Evolutionary conservation across 2,888 invertebrate genomes (phyloP).

Genomic region (Phania funesta): DNA sequence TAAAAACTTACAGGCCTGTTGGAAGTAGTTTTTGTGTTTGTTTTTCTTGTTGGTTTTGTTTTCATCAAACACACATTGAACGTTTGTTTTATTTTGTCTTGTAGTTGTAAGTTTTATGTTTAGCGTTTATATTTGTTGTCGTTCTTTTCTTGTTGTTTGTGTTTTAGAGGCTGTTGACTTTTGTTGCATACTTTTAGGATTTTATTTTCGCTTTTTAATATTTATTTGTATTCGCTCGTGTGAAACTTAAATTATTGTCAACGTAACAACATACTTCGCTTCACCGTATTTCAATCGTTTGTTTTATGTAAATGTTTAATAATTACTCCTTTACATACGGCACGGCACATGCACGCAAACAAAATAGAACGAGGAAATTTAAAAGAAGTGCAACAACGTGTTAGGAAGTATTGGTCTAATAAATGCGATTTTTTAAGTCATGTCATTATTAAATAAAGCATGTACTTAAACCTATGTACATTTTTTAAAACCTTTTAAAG

Average conservation of each 20-base stretch:
- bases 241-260: not conserved
- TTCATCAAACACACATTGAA: conserved; percentile 19
- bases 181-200: conserved; percentile 21
- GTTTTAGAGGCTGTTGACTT: conserved; percentile 50
- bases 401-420: too few relatives aligned
- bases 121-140: conserved; percentile 1
- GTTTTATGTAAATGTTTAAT: too few relatives aligned
- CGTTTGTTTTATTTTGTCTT: conserved; percentile 19
- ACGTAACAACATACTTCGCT: not conserved
- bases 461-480: too few relatives aligned
- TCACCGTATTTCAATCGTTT: too few relatives aligned
- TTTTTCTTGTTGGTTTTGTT: conserved; percentile 14
- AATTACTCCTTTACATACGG: too few relatives aligned
- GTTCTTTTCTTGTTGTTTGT: conserved; percentile 18
- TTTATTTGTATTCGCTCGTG: not conserved
- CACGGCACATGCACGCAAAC: too few relatives aligned
- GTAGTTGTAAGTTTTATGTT: conserved; percentile 32
- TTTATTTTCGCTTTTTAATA: not conserved
- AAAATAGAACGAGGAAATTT: too few relatives aligned
- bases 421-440: too few relatives aligned
- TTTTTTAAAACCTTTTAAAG: too few relatives aligned
- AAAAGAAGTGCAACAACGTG: too few relatives aligned
- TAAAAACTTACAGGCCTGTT: conserved; percentile 13
- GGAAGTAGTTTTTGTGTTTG: conserved; percentile 27
- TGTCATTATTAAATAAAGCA: too few relatives aligned